A percentile compares a stretch with the other conserved stretches of the same genome.
Conservation (phyloP, 2,888 invertebrate genomes). For the Eupsilia transversa region DNA sequence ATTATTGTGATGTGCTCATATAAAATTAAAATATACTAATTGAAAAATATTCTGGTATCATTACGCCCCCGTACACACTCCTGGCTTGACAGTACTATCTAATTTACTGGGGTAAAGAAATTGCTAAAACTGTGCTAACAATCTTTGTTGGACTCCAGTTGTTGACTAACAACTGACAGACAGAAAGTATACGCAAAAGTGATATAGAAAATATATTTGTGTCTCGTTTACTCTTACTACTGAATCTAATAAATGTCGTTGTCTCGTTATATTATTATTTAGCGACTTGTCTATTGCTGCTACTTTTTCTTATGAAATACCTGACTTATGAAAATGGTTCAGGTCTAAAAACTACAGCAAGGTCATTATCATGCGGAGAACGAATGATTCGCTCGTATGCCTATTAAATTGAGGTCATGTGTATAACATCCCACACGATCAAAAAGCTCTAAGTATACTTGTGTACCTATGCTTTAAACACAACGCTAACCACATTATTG, state of each 20-base stretch:
- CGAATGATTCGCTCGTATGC: background rate
- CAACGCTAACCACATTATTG: conserved; percentile 39
- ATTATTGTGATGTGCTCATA: too few relatives aligned
- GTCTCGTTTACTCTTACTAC: background rate
- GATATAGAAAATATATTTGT: background rate
- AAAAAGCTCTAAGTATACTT: conserved; percentile 14
- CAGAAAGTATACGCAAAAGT: background rate
- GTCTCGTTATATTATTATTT: background rate
- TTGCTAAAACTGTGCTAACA: too few relatives aligned
- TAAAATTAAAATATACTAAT: too few relatives aligned
- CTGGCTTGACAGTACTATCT: background rate
- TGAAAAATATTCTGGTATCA: too few relatives aligned
- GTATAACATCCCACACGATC: background rate
- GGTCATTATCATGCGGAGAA: background rate
- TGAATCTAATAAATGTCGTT: background rate
- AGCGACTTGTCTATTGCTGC: background rate
- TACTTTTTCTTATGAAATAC: background rate
- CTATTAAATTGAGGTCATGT: conserved; percentile 6
- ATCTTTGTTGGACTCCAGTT: too few relatives aligned
- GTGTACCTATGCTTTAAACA: background rate
- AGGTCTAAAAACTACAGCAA: background rate
- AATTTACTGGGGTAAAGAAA: background rate
- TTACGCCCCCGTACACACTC: too few relatives aligned
- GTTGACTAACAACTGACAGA: background rate
- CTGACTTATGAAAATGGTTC: background rate